Conservation (phyloP, 2,113 vertebrate species). For the Bettongia penicillata region DNA sequence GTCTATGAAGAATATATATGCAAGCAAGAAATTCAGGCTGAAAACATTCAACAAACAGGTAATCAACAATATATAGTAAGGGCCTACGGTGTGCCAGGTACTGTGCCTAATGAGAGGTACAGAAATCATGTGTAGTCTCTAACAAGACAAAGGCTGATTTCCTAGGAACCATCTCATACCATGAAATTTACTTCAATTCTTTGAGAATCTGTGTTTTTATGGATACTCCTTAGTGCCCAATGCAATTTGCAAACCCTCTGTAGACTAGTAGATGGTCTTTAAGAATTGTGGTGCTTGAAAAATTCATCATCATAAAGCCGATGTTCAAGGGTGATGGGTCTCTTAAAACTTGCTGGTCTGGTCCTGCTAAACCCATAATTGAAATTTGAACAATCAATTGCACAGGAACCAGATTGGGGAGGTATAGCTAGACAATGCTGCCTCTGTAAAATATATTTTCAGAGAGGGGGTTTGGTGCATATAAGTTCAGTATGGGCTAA, state of each 20-base stretch:
- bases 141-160: background rate
- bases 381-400: background rate
- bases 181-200: background rate
- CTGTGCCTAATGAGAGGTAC: conserved; percentile 17
- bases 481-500: background rate
- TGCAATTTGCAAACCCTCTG: background rate
- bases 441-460: background rate
- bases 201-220: background rate
- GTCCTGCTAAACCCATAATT: background rate
- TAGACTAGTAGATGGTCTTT: background rate
- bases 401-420: background rate
- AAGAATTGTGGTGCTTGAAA: background rate
- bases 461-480: background rate
- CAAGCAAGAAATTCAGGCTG: conserved; percentile 40
- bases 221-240: background rate
- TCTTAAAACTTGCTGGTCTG: background rate
- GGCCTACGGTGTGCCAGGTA: background rate
- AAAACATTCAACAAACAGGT: background rate
- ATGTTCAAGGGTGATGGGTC: background rate
- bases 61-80: background rate
- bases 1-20: background rate
- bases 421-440: background rate
- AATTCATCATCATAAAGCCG: background rate
- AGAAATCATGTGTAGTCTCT: conserved; percentile 27
- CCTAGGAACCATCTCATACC: background rate